phyloP scores from a whole-genome alignment of 2,797 vertebrate species.

The Syndactyla subalaris region DNA sequence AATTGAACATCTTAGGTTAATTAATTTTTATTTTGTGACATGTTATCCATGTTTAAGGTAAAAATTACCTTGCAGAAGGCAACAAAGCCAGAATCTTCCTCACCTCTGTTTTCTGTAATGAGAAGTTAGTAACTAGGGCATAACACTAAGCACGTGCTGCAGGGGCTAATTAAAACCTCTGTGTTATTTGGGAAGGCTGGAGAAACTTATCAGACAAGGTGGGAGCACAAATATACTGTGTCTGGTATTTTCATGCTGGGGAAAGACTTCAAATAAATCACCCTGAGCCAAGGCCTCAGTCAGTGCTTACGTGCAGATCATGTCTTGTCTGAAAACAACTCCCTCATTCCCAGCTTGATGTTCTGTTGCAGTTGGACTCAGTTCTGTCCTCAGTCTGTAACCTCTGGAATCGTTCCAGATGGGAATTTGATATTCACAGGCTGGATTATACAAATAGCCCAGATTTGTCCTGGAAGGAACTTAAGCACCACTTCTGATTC shows the following conservation, averaged over 20 bases:
- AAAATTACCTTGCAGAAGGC: neutral
- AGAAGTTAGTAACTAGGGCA: neutral
- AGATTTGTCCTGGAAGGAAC: neutral
- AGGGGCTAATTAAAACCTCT: neutral
- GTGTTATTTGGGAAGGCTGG: neutral
- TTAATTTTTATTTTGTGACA: neutral
- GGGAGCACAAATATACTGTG: neutral
- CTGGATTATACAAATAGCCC: neutral
- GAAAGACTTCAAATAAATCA: neutral
- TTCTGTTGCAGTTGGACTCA: neutral
- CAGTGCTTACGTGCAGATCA: slow-evolving; percentile 1
- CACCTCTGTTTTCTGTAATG: neutral
- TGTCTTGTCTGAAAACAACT: neutral
- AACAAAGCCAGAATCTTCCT: neutral
- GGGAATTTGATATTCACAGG: neutral
- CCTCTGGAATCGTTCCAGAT: slow-evolving; percentile 5
- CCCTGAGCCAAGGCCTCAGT: neutral
- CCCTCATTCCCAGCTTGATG: neutral
- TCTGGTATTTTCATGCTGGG: neutral
- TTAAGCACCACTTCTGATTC: neutral
- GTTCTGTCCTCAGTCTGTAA: neutral
- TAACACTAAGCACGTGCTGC: neutral
- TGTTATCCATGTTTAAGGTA: neutral
- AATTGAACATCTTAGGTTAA: rapidly evolving
- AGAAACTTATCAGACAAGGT: neutral